Evolutionary conservation across 2,888 invertebrate species (phyloP), one percentile per base, ranked within the genome.

Genomic region (Campopleginae sp.): DNA sequence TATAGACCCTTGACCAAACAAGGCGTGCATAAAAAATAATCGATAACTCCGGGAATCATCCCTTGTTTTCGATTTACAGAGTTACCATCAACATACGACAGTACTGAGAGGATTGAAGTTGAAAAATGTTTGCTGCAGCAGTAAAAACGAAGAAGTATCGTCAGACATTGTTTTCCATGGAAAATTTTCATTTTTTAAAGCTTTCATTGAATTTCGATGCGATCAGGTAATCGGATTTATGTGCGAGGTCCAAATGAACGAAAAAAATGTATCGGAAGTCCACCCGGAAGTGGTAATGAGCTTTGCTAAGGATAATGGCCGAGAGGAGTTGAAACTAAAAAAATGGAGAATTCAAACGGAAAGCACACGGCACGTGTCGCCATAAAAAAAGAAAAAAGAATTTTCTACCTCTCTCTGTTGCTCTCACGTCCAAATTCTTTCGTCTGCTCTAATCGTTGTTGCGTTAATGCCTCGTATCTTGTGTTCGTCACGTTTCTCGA

Each of bases 391-490:
- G 23, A 46, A 63, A 46, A 46, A 5, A 12, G 48, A 51, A 33
- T 23, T 66, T 54, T 54, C 23, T 66, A 44, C 27, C 19, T n/a
- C 42, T 3, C 14, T n/a, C 38, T 80, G 42, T 33, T 12, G 27
- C n/a, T 63, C 27, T 61, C 63, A 19, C 42, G 38, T 17, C 27
- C 14, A 1, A 1, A 23, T 71, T 61, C 33, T 79, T 44, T 17
- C 80, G 54, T 46, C 74, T 74, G 54, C 33, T 74, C 80, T 82
- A 78, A 74, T 74, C 71, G 78, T 66, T 19, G 78, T 42, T n/a
- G 23, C 66, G 54, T 66, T 58, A 74, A 82, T 82, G 19, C 78
- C 42, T 23, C 33, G 58, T 46, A 33, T 72, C 78, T 46, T 10
- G 10, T n/a, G 23, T 23, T 48, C 54, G 68, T 78, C 82, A 78